phyloP scores from a whole-genome alignment of 2,113 vertebrate genomes.

The Notothenia coriiceps region DNA sequence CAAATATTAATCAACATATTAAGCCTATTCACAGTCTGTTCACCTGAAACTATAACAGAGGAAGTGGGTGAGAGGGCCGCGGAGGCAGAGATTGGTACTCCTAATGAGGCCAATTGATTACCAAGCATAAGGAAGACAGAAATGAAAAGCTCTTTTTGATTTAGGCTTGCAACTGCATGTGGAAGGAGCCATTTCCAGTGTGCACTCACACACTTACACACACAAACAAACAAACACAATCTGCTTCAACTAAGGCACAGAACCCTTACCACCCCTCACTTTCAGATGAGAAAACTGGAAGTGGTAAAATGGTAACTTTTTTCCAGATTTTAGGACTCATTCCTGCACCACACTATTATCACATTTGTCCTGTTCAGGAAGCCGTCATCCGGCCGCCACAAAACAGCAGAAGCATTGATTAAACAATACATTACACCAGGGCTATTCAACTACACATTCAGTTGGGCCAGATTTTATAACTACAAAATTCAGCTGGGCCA shows the following conservation, averaged over 20 bases:
- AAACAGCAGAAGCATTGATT: slow-evolving; percentile 47
- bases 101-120: slow-evolving; percentile 64
- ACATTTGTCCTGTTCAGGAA: no score
- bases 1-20: neutral
- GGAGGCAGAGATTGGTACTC: slow-evolving; percentile 17
- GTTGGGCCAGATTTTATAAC: no score
- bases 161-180: neutral
- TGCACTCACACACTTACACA: slow-evolving; percentile 26
- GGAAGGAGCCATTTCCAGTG: slow-evolving; percentile 2
- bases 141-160: slow-evolving; percentile 14
- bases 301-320: no score
- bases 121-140: neutral
- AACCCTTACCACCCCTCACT: no score
- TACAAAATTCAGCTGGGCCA: no score
- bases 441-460: no score
- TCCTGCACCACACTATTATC: no score
- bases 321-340: no score
- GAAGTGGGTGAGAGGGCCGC: slow-evolving; percentile 6
- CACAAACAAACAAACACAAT: slow-evolving; percentile 30
- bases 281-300: no score
- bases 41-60: neutral
- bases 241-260: slow-evolving; percentile 32
- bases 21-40: neutral
- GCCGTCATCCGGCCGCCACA: no score
- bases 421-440: slow-evolving; percentile 46